These are phyloP conservation scores for Patiria pectinifera DNA, from an alignment of 53 echinoderm and acorn worm genomes.

Conservation along the genomic window DNA sequence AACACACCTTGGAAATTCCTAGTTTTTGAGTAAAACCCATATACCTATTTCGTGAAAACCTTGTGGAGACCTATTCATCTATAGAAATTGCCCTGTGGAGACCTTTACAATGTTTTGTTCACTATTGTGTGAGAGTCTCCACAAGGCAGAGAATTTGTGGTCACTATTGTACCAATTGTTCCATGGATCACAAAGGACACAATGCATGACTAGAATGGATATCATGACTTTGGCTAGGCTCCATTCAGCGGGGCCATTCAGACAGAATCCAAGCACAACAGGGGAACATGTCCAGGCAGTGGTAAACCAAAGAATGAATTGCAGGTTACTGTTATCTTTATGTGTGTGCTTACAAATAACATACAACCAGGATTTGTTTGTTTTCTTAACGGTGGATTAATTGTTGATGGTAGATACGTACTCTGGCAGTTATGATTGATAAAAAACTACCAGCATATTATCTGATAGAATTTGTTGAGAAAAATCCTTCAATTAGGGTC, in stretches of 20 bases:
- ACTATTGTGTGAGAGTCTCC: no score
- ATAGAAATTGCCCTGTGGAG: no score
- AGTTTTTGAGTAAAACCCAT: no score
- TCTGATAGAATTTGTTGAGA: not conserved
- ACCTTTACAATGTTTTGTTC: no score
- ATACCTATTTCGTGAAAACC: no score
- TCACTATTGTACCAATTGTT: constrained; percentile 46
- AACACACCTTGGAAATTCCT: no score
- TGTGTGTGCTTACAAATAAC: not conserved
- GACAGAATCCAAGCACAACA: constrained; percentile 11
- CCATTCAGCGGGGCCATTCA: constrained; percentile 13
- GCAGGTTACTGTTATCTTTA: not conserved
- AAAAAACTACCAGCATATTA: not conserved
- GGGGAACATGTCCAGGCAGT: not conserved
- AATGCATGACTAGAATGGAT: constrained; percentile 9
- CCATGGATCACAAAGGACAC: constrained; percentile 11
- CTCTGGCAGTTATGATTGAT: not conserved
- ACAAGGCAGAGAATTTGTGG: no score
- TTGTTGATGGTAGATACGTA: not conserved
- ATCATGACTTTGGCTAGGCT: constrained; percentile 4
- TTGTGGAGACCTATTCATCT: no score
- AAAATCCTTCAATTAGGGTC: not conserved
- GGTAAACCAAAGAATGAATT: not conserved
- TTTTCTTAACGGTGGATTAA: not conserved
- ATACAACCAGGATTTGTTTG: not conserved